Conservation (phyloP, 2,113 vertebrate species). For the Lamprologus tigripictilis region DNA sequence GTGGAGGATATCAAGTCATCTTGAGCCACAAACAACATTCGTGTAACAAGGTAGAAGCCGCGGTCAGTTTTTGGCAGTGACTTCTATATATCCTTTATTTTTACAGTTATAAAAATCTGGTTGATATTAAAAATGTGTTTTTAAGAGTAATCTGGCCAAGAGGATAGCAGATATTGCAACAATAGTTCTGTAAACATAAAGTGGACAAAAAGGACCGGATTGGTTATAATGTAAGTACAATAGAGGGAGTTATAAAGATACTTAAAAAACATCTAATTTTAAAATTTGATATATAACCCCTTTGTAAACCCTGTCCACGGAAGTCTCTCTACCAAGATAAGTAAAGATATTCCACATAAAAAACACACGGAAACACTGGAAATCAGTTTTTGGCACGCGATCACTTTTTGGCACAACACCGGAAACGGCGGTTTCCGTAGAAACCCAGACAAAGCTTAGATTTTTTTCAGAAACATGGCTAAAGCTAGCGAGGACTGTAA, state of each 20-base stretch:
- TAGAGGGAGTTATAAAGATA: background rate
- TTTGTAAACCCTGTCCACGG: background rate
- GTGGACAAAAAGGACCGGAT: background rate
- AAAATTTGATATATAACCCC: background rate
- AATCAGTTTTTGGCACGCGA: background rate
- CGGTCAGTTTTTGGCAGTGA: background rate
- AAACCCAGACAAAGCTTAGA: constrained; percentile 19
- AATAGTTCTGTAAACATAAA: background rate
- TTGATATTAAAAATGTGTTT: background rate
- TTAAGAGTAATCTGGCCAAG: background rate
- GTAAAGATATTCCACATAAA: background rate
- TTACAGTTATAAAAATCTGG: background rate
- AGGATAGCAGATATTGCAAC: background rate
- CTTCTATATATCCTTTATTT: background rate
- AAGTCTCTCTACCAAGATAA: background rate
- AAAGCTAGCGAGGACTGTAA: constrained; percentile 26
- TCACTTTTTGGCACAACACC: background rate
- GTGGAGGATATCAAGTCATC: background rate
- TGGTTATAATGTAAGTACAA: background rate
- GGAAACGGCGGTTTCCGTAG: constrained; percentile 35
- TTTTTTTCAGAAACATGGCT: constrained; percentile 12
- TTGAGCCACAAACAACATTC: background rate
- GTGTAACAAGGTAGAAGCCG: background rate
- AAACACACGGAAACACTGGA: background rate
- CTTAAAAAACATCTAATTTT: background rate